These are phyloP conservation scores for Merops nubicus DNA, from an alignment of 2,113 vertebrate genomes.

Conservation along the genomic window DNA sequence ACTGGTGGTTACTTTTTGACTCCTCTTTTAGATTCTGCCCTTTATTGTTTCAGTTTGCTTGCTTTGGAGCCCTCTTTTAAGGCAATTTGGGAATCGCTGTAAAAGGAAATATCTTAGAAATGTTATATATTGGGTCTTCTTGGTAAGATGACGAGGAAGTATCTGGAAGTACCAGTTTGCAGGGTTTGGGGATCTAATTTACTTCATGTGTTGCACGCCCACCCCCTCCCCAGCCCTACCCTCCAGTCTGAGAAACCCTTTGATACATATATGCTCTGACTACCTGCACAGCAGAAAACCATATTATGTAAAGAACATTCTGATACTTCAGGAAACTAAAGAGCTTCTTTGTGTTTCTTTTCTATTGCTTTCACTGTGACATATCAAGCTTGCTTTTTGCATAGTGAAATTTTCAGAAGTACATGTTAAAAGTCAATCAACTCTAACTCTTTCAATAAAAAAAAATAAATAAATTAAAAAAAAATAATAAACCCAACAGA, in stretches of 20 bases:
- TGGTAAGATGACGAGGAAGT: neutral
- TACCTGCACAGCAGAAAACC: neutral
- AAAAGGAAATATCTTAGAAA: neutral
- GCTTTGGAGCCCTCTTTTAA: neutral
- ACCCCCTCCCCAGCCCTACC: too few species aligned
- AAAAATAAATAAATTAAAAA: neutral
- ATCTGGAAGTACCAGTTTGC: neutral
- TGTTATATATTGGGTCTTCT: neutral
- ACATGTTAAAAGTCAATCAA: neutral
- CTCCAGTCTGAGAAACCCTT: neutral
- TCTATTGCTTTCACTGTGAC: neutral
- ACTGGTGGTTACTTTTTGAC: neutral
- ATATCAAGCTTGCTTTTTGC: neutral
- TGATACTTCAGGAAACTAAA: neutral
- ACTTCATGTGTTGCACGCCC: neutral
- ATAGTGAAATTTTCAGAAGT: neutral
- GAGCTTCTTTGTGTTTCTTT: neutral
- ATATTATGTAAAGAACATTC: neutral
- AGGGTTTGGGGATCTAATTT: neutral
- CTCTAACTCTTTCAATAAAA: too few species aligned
- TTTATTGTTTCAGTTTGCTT: neutral
- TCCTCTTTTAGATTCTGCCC: neutral
- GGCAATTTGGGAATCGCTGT: neutral
- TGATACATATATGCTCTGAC: neutral
- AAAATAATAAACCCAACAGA: neutral